Evolutionary conservation across 1,140 invertebrate species (phyloP).

Genomic region (Papilio dardanus): DNA sequence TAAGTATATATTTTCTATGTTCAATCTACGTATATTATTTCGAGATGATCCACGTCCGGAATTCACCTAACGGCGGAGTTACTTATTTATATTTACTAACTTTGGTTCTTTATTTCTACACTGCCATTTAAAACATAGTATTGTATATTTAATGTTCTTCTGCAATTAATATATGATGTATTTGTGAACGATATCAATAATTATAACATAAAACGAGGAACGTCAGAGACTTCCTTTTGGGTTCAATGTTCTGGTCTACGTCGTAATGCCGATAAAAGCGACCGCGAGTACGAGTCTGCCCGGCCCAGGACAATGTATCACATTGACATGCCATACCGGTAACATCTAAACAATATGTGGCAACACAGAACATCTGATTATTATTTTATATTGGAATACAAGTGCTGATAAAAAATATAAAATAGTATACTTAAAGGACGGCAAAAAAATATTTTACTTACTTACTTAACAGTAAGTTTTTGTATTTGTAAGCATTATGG

Average conservation of each 20-base stretch:
- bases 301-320: conserved; percentile 63
- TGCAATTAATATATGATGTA: not conserved
- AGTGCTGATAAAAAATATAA: not conserved
- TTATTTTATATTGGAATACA: not conserved
- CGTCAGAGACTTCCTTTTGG: conserved; percentile 72
- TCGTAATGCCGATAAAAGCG: conserved; percentile 70
- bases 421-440: too few relatives aligned
- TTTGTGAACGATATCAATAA: conserved; percentile 46
- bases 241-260: conserved; percentile 77
- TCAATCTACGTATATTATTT: too few relatives aligned
- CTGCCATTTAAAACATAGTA: not conserved
- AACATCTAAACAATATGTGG: conserved; percentile 45
- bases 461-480: too few relatives aligned
- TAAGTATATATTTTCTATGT: too few relatives aligned
- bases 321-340: conserved; percentile 35
- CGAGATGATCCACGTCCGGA: not conserved
- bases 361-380: conserved; percentile 31
- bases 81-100: not conserved
- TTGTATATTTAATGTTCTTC: not conserved
- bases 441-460: too few relatives aligned
- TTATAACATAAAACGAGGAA: conserved; percentile 68
- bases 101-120: not conserved
- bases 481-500: not conserved
- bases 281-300: conserved; percentile 69
- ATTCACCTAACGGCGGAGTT: too few relatives aligned